Evolutionary conservation across 2,797 vertebrate species (phyloP), one percentile per base, ranked within the genome.

Genomic region (Bovichtus diacanthus): DNA sequence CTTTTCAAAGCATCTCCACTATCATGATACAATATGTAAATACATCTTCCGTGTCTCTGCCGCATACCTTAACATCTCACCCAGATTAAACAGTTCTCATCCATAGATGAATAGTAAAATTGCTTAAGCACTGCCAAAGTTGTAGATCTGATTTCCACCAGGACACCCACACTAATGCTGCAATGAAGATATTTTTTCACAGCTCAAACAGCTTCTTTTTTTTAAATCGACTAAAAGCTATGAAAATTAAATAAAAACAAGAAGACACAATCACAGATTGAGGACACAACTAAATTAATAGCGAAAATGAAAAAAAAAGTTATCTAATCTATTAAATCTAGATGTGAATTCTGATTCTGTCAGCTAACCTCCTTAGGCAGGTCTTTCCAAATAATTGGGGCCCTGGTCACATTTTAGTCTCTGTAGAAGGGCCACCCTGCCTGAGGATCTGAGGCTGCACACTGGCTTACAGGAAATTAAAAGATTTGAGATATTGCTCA

Each of bases 381-480:
- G 69, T 60, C 41, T 47, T 50, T 61, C 13, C 19, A 47, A 36
- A 54, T 50, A 41, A 29, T 16, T 6, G 21, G n/a, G 6, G 16
- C 13, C 27, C 38, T 23, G 5, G 6, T 76, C 74, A 74, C 66
- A 36, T 47, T 72, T 82, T 27, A 58, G 62, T 68, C 12, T 38
- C 13, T 25, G 27, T 4, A 58, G 8, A 63, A 67, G 60, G 43
- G 0, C 18, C 64, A 27, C 31, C 23, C 56, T 46, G 56, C 62
- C 39, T 13, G 34, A 64, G 53, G 53, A 65, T 13, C 54, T 39
- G 44, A 44, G 34, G 36, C 53, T 25, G 54, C 49, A 12, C 27
- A 2, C 56, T 25, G 44, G 19, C 74, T 58, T 15, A 66, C 41
- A 74, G 73, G 76, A 77, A 77, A 82, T 87, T 63, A 69, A 72